Conservation (phyloP, 92 coral and sea anemone species). For the Umimayanthus chanpuru region DNA sequence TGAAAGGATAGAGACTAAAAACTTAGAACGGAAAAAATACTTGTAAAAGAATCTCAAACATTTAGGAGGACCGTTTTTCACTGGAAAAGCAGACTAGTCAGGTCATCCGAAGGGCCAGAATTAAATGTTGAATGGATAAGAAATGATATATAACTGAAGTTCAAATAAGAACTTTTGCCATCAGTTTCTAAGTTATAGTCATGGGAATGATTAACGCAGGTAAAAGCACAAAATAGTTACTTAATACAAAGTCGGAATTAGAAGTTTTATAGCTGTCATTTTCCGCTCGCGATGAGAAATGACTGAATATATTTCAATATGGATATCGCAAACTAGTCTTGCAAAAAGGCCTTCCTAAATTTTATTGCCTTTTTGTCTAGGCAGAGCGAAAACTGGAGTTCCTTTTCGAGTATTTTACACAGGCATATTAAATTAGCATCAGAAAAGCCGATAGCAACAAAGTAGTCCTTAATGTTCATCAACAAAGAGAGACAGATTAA, state of each 20-base stretch:
- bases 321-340: not conserved
- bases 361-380: not conserved
- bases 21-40: not conserved
- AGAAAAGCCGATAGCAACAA: not conserved
- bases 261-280: not conserved
- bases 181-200: too few species aligned
- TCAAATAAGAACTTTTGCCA: not conserved
- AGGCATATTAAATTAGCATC: not conserved
- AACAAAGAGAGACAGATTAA: constrained; percentile 11
- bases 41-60: not conserved
- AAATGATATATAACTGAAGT: not conserved
- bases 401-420: not conserved
- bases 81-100: not conserved
- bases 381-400: not conserved
- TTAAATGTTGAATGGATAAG: not conserved
- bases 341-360: not conserved
- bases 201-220: not conserved
- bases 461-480: not conserved
- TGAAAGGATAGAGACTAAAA: too few species aligned
- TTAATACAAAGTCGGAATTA: not conserved
- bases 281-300: not conserved
- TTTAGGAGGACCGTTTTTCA: too few species aligned
- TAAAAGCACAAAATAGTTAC: not conserved
- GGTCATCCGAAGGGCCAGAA: not conserved
- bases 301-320: not conserved